Evolutionary conservation across 2,888 invertebrate species (phyloP).

Genomic region (Callyntrura guangdongensis): DNA sequence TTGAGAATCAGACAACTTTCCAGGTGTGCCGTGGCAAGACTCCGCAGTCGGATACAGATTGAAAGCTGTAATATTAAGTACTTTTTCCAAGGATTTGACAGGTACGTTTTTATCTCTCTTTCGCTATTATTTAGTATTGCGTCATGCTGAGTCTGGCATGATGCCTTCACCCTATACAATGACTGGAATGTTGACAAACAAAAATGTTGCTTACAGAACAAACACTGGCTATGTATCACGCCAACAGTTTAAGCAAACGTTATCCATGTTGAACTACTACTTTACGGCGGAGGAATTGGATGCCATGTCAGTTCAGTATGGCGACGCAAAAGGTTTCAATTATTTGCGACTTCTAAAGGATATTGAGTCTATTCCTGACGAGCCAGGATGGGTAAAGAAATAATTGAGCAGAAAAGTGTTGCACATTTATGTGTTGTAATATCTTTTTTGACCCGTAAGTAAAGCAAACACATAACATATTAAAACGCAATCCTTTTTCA

Average conservation of each 20-base stretch:
- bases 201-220: constrained; percentile 87
- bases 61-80: constrained; percentile 84
- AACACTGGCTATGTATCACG: constrained; percentile 91
- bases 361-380: constrained; percentile 87
- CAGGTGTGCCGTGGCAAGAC: constrained; percentile 83
- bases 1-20: constrained; percentile 80
- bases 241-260: constrained; percentile 90
- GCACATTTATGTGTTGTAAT: neutral
- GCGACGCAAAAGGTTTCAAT: constrained; percentile 92
- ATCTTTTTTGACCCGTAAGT: neutral
- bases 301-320: constrained; percentile 90
- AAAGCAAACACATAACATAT: neutral
- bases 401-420: neutral
- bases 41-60: constrained; percentile 82
- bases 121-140: neutral
- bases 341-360: constrained; percentile 91
- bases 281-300: constrained; percentile 89
- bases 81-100: constrained; percentile 84
- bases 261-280: constrained; percentile 90
- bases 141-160: too few relatives aligned
- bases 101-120: too few relatives aligned
- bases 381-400: constrained; percentile 84
- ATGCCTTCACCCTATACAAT: neutral
- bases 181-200: neutral
- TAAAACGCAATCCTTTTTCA: too few relatives aligned